Base-by-base conservation (phyloP, 2,888 invertebrate genomes). In the Clepsis dumicolana region DNA sequence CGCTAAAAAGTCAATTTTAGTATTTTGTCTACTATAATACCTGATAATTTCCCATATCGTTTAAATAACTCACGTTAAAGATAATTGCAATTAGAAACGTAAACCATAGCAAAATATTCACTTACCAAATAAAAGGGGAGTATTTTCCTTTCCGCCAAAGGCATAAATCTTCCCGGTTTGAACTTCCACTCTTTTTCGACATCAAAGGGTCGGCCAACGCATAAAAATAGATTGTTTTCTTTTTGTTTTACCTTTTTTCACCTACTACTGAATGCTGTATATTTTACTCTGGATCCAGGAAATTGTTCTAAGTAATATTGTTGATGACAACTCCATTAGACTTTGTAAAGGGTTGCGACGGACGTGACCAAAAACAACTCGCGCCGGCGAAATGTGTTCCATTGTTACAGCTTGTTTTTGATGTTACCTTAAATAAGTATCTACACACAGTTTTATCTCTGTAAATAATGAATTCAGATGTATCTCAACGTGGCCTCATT, bases 161-260 rank as follows among this genome's bases (percentile, higher is more conserved):
- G 73, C 82, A 87, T 89, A 89, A 89, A 89, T 90, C 87, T 88
- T 84, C 74, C 77, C 78, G 75, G 79, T 80, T 80, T 77, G 77
- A 75, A 79, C 77, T 72, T 81, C 74, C 54, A 53, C 57, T 78
- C 76, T 78, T 81, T 85, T 84, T 83, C 79, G 75, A 80, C 85
- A 80, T 78, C 75, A 78, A 74, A 81, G 82, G 80, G 82, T 81
- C 80, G 78, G 80, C 75, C 71, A 74, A 80, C 81, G 80, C 82
- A 80, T 80, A 87, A 84, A 86, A 83, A 79, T 79, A 80, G 80
- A 83, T 82, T 83, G 77, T 78, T 79, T 81, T 80, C 76, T 71
- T 73, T 74, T 72, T 72, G 72, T 73, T 72, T 64, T 32, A 57
- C 57, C 69, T 72, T 74, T 73, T 71, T 65, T 65, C 68, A 64